Base-by-base conservation (phyloP, 2,797 vertebrate genomes). In the Peromyscus aztecus region DNA sequence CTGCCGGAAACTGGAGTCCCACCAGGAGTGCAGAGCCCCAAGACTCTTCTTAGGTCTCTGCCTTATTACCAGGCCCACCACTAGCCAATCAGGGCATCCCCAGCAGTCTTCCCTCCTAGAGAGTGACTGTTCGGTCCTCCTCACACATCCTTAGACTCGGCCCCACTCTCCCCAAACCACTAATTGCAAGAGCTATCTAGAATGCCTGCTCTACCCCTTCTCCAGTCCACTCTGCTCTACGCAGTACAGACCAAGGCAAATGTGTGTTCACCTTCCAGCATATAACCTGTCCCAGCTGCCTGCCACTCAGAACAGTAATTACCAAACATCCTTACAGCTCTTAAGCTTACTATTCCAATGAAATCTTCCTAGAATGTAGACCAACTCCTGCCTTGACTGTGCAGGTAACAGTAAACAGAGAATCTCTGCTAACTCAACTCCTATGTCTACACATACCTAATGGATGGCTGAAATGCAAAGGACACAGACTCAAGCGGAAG, bases 261-360 rank as follows among this genome's bases (percentile, higher is more conserved):
- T 24, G 78, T 16, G 57, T 69, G 73, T 75, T 84, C 29, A 37
- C 29, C 71, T 34, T 49, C 12, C 4, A 29, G 17, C 0, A 16
- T 6, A 19, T 90, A 63, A 80, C 29, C 9, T 83, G 77, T 0
- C 5, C 14, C 31, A 31, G 57, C n/a, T 71, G 84, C 57, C 17
- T 69, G 83, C 29, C n/a, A 24, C 37, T 94, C 61, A 29, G 83
- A 91, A 94, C 17, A 76, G 49, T 40, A 87, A 87, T 84, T 29
- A 91, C 27, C 46, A 52, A 86, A 46, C n/a, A 86, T 37, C 46
- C 49, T n/a, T 57, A 87, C 71, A 34, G 14, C 73, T 92, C 61
- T 55, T 67, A 77, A 77, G 77, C 2, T 17, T 75, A 90, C 49
- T 34, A 69, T 37, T 88, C 84, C 86, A 88, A 59, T 52, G 13